Percentiles rank a stretch among this genome's conserved stretches.
These are phyloP conservation scores for Eupleurogrammus muticus DNA, from an alignment of 2,797 vertebrate species.

Conservation along the genomic window DNA sequence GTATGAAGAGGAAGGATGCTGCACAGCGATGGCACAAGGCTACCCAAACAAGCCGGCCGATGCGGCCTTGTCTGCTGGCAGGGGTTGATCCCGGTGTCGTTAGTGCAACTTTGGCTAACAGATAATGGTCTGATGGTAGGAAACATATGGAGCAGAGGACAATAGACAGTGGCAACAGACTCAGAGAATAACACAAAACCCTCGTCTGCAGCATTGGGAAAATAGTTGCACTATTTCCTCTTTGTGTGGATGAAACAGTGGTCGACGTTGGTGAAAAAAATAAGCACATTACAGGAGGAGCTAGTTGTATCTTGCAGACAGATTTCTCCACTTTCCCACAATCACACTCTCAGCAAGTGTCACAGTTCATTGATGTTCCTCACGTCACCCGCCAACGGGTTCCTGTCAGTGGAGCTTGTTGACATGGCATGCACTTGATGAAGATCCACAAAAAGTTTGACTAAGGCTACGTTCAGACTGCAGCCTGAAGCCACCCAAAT, in stretches of 20 bases:
- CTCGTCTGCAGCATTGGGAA: slow-evolving; percentile 24
- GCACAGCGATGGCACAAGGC: slow-evolving; percentile 49
- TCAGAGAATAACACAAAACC: slow-evolving; percentile 27
- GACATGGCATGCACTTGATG: too few species aligned
- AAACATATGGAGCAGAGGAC: slow-evolving; percentile 77
- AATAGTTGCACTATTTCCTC: slow-evolving; percentile 25
- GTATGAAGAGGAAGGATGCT: slow-evolving; percentile 59
- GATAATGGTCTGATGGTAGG: slow-evolving; percentile 55
- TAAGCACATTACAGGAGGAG: too few species aligned
- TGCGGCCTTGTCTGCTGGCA: slow-evolving; percentile 44
- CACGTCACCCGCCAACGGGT: too few species aligned
- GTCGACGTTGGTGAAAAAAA: too few species aligned
- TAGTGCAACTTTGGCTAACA: slow-evolving; percentile 45
- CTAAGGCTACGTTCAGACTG: too few species aligned
- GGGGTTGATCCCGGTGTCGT: slow-evolving; percentile 39
- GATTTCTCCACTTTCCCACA: too few species aligned
- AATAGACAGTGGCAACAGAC: slow-evolving; percentile 63
- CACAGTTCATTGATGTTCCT: too few species aligned
- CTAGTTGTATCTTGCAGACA: too few species aligned
- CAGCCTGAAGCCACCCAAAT: too few species aligned
- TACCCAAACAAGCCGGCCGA: slow-evolving; percentile 25
- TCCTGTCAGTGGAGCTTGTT: too few species aligned
- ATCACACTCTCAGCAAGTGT: too few species aligned
- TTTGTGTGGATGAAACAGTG: not conserved
- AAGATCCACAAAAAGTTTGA: too few species aligned